Percentiles rank a stretch among this genome's conserved stretches.
These are phyloP conservation scores for Cynodonichthys magdalenae DNA, from an alignment of 2,797 vertebrate species.

Conservation along the genomic window DNA sequence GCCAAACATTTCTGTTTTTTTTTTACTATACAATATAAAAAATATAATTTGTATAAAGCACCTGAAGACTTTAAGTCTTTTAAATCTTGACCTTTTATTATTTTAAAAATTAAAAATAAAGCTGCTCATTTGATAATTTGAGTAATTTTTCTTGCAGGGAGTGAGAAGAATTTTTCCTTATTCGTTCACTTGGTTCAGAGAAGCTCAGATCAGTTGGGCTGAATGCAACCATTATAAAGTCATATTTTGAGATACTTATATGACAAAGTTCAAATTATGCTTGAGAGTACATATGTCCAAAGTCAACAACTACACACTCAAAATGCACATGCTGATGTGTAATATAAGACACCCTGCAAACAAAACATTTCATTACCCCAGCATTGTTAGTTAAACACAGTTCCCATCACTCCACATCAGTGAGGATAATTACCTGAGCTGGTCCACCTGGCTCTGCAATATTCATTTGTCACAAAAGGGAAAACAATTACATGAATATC, in stretches of 20 bases:
- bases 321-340: constrained; percentile 73
- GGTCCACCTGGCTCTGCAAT: constrained; percentile 57
- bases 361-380: constrained; percentile 42
- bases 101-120: too few relatives aligned
- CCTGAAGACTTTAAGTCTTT: not conserved
- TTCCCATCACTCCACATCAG: constrained; percentile 36
- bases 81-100: not conserved
- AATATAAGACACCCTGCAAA: constrained; percentile 22
- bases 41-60: not conserved
- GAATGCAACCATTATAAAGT: too few relatives aligned
- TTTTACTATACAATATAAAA: not conserved
- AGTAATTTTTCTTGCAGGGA: not conserved
- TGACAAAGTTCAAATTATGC: too few relatives aligned
- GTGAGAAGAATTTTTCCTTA: too few relatives aligned
- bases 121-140: not conserved
- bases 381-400: constrained; percentile 13
- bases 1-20: too few relatives aligned
- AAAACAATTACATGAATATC: constrained; percentile 66
- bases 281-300: constrained; percentile 79
- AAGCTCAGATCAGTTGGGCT: too few relatives aligned
- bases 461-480: constrained; percentile 42
- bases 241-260: not conserved
- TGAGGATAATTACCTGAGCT: constrained; percentile 38
- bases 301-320: constrained; percentile 82
- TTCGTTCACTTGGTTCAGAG: too few relatives aligned